Percentiles rank a stretch among this genome's conserved stretches.
phyloP scores from a whole-genome alignment of 2,113 vertebrate genomes.

The Verasper variegatus region DNA sequence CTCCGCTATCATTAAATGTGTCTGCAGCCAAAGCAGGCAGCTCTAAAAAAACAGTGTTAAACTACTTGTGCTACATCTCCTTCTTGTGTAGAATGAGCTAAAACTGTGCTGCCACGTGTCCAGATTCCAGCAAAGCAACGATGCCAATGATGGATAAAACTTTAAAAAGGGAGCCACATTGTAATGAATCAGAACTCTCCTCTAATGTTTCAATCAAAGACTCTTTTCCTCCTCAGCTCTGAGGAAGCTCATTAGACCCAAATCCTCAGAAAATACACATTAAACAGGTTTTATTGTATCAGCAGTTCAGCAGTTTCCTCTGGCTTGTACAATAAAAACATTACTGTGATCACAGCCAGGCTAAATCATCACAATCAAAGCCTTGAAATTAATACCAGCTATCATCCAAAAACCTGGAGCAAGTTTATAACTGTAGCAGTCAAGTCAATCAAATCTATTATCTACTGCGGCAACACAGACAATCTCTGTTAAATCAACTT shows the following conservation, averaged over 20 bases:
- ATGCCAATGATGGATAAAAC: not conserved
- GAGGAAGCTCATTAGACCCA: not conserved
- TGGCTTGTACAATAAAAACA: conserved; percentile 3
- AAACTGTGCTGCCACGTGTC: not conserved
- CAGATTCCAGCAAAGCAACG: not conserved
- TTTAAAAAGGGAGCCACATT: not conserved
- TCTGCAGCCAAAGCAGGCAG: not conserved
- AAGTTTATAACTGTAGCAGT: conserved; percentile 6
- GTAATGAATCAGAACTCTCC: not conserved
- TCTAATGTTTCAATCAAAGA: not conserved
- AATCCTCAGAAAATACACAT: not conserved
- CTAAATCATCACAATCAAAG: conserved; percentile 19
- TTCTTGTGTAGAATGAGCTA: not conserved
- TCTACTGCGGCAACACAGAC: conserved; percentile 5
- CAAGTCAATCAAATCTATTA: conserved; percentile 43
- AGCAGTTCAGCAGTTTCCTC: conserved; percentile 7
- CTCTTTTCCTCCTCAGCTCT: not conserved
- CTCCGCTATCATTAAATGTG: too few species aligned
- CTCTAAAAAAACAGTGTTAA: not conserved
- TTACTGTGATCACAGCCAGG: not conserved
- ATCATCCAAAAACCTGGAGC: not conserved
- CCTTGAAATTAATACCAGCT: conserved; percentile 8
- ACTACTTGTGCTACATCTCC: not conserved
- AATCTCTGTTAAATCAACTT: conserved; percentile 39
- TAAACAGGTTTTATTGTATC: not conserved